Percentiles rank a stretch among this genome's conserved stretches.
Evolutionary conservation across 2,113 vertebrate species (phyloP).

Genomic region (Gallinago undulata): DNA sequence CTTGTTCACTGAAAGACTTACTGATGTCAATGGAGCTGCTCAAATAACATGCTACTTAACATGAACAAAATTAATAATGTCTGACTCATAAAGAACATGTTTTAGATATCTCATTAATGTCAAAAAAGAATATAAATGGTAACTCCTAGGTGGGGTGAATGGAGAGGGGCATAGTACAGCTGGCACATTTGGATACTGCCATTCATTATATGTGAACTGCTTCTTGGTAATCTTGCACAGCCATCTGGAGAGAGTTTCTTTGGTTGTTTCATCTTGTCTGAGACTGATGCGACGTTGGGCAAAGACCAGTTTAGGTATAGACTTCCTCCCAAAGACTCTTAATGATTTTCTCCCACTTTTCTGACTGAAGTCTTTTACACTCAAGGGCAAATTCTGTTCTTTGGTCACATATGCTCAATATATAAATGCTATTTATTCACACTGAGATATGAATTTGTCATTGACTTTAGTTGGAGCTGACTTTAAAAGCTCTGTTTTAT

Average conservation of each 20-base stretch:
- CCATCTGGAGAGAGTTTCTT: not conserved
- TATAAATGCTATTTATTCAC: not conserved
- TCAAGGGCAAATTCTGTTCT: not conserved
- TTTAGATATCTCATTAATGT: not conserved
- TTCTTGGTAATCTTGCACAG: not conserved
- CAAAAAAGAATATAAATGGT: not conserved
- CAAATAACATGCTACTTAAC: not conserved
- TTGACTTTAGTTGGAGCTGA: not conserved
- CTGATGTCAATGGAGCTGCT: not conserved
- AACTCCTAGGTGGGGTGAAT: not conserved
- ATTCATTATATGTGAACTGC: not conserved
- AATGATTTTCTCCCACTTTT: not conserved
- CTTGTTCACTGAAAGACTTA: not conserved
- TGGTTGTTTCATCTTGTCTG: not conserved
- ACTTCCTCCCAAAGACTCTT: not conserved
- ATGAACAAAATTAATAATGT: not conserved
- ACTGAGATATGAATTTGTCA: not conserved
- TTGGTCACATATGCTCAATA: not conserved
- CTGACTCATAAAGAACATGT: not conserved
- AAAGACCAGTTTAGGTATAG: not conserved
- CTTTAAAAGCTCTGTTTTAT: not conserved
- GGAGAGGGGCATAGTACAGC: not conserved
- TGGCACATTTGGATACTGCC: not conserved
- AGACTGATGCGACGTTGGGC: not conserved
- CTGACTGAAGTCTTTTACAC: not conserved